A percentile compares a stretch with the other conserved stretches of the same genome.
Evolutionary conservation across 2,113 vertebrate species (phyloP).

Genomic region (Myodes glareolus): DNA sequence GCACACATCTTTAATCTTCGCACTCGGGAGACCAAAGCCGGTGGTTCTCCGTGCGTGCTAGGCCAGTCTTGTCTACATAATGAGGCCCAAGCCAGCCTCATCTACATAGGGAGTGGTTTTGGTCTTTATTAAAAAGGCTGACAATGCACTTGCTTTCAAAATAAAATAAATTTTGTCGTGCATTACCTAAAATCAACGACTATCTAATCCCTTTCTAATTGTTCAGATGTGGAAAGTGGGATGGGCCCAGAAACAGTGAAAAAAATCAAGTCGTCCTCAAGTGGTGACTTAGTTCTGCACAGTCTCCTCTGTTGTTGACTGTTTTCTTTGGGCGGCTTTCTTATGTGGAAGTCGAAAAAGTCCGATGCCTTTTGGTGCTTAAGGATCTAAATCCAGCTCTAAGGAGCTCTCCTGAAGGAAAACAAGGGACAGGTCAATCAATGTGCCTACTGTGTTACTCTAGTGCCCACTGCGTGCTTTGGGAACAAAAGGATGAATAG

Average conservation of each 20-base stretch:
- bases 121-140: background rate
- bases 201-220: background rate
- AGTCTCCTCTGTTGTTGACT: slow-evolving; percentile 12
- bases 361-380: slow-evolving; percentile 49
- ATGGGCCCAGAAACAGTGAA: background rate
- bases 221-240: background rate
- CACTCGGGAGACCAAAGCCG: background rate
- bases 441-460: background rate
- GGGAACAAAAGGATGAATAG: background rate
- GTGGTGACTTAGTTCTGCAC: slow-evolving; percentile 29
- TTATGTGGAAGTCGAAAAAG: background rate
- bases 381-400: background rate
- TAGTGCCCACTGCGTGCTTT: background rate
- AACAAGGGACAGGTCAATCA: background rate
- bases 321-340: slow-evolving; percentile 47
- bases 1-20: background rate
- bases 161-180: background rate
- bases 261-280: background rate
- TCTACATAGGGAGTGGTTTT: background rate
- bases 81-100: background rate
- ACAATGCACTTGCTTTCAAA: background rate
- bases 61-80: background rate
- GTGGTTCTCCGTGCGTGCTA: background rate
- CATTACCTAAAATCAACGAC: background rate
- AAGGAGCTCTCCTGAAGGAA: slow-evolving; percentile 15